Percentiles rank a stretch among this genome's conserved stretches.
Conservation (phyloP, 1,140 invertebrate genomes). For the Magallana angulata region DNA sequence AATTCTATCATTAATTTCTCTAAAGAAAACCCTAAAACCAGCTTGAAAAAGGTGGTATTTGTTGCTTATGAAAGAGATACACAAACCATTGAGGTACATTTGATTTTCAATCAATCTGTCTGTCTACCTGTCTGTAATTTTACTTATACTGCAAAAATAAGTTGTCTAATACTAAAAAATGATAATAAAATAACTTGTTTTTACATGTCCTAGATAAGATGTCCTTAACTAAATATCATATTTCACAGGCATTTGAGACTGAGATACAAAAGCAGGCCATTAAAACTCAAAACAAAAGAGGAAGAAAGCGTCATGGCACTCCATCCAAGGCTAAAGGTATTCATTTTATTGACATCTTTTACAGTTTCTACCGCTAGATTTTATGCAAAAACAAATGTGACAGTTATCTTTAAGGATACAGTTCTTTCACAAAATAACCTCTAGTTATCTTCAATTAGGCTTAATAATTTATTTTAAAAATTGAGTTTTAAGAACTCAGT, state of each 20-base stretch:
- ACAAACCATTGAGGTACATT: background rate
- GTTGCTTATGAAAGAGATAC: constrained; percentile 67
- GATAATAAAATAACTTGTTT: too few relatives aligned
- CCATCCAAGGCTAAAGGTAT: background rate
- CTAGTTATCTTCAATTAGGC: too few relatives aligned
- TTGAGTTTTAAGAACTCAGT: too few relatives aligned
- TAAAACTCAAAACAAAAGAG: background rate
- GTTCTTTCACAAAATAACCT: too few relatives aligned
- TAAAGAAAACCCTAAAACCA: constrained; percentile 38
- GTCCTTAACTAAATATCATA: background rate
- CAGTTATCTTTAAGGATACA: too few relatives aligned
- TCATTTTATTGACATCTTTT: background rate
- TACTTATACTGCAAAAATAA: too few relatives aligned
- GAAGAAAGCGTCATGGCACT: background rate
- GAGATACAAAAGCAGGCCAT: background rate
- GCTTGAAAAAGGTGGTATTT: constrained; percentile 61
- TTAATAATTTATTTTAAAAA: too few relatives aligned
- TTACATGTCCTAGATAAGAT: background rate
- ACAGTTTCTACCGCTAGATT: too few relatives aligned
- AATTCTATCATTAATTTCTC: constrained; percentile 49
- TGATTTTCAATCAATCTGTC: background rate
- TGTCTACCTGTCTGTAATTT: background rate
- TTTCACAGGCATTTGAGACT: background rate
- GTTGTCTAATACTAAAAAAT: too few relatives aligned
- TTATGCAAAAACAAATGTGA: too few relatives aligned